Evolutionary conservation across 2,888 invertebrate species (phyloP), one percentile per base, ranked within the genome.

Genomic region (Oscheius sp.): DNA sequence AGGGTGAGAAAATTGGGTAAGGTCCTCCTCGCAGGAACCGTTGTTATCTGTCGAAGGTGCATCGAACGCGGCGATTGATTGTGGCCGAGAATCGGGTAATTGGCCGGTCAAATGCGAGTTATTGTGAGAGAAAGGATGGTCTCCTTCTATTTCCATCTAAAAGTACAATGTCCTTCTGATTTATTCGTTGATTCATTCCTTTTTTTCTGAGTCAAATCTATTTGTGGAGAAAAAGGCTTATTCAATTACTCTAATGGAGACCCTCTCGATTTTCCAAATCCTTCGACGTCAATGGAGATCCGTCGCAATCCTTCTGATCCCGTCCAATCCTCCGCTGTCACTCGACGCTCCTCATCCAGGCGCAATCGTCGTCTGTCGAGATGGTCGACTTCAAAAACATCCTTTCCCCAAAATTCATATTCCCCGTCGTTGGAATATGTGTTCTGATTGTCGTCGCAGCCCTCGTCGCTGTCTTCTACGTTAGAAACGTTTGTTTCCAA

Each of bases 401-500:
- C 6, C 25, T 74, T n/a, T 69, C 76, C 1, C 76, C 76, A 1
- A 76, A 70, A 61, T 72, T 74, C 10, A 65, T 65, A 25, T 39
- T 77, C 6, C 74, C 77, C 17, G 50, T 75, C 10, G 61, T 70
- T 29, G 74, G 74, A 17, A 48, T 74, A 6, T 17, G 72, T 17
- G 70, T 77, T 17, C 67, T 77, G 2, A 25, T 77, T 3, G 69
- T 70, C 4, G 74, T 73, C 8, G 68, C 71, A 6, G 64, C 69
- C 8, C 64, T 77, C 33, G 72, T 77, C 5, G 72, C 74, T 2
- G 34, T 77, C n/a, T 77, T 77, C 53, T 77, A 74, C 48, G 45
- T 77, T 6, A 23, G 67, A n/a, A 67, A 67, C n/a, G n/a, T n/a
- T n/a, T n/a, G n/a, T n/a, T n/a, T n/a, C n/a, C n/a, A n/a, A n/a